Conservation (phyloP, 2,888 invertebrate genomes). For the Perithous albicinctus region DNA sequence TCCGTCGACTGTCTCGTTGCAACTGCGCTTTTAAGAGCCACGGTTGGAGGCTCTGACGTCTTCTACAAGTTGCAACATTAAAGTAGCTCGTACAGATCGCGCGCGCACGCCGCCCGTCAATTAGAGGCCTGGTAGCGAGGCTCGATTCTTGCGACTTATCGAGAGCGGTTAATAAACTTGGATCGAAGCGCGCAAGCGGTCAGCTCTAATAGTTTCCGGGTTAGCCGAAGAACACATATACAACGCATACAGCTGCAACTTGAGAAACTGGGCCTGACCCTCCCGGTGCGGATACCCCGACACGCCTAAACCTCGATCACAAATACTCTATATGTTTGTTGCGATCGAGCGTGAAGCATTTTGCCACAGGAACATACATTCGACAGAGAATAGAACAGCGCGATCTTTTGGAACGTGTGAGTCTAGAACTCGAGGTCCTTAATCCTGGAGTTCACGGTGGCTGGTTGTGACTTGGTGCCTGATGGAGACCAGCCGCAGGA, state of each 20-base stretch:
- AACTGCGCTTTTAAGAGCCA: constrained; percentile 47
- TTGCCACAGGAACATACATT: constrained; percentile 10
- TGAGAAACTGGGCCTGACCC: constrained; percentile 63
- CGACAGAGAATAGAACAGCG: not conserved
- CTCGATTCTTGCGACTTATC: constrained; percentile 59
- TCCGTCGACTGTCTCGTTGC: constrained; percentile 33
- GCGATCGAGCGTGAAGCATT: constrained; percentile 24
- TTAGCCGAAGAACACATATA: constrained; percentile 50
- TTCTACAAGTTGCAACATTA: constrained; percentile 60
- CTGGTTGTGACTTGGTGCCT: constrained; percentile 22
- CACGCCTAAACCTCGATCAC: constrained; percentile 44
- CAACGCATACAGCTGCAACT: constrained; percentile 21
- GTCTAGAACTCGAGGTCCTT: constrained; percentile 25
- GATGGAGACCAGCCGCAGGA: constrained; percentile 7
- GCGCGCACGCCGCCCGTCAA: constrained; percentile 63
- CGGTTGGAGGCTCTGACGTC: not conserved
- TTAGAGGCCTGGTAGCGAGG: constrained; percentile 54
- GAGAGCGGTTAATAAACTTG: constrained; percentile 66
- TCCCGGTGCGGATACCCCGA: constrained; percentile 28
- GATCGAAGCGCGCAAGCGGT: constrained; percentile 60
- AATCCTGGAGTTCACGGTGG: constrained; percentile 28
- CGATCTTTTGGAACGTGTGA: not conserved
- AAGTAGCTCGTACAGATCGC: constrained; percentile 47
- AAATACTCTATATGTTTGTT: constrained; percentile 6
- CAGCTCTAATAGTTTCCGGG: constrained; percentile 63